These are phyloP conservation scores for Gallinago stenura DNA, from an alignment of 2,797 vertebrate species.

Conservation along the genomic window DNA sequence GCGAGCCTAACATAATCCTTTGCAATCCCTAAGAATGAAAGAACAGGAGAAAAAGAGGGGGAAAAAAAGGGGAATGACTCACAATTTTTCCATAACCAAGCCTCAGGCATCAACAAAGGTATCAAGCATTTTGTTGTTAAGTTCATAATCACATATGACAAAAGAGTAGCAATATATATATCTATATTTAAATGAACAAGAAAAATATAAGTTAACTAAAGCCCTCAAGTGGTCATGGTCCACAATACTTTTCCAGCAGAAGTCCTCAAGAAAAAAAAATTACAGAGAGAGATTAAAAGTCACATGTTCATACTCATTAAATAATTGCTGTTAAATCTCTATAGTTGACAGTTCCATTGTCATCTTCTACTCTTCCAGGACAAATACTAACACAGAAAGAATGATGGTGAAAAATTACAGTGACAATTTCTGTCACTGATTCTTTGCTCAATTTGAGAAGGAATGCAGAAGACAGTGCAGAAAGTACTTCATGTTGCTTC, in stretches of 20 bases:
- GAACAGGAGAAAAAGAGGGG: background rate
- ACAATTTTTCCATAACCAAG: background rate
- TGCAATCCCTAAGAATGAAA: background rate
- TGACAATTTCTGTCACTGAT: background rate
- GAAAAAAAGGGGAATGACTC: background rate
- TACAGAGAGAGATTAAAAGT: background rate
- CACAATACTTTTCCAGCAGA: background rate
- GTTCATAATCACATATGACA: background rate
- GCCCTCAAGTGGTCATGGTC: background rate
- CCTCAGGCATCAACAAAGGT: fast-evolving
- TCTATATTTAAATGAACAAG: background rate
- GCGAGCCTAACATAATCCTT: background rate
- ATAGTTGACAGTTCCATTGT: background rate
- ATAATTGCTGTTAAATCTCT: background rate
- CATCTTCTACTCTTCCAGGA: background rate
- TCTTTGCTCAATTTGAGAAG: background rate
- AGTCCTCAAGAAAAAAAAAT: background rate
- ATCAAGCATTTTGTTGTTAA: background rate
- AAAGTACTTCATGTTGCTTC: background rate
- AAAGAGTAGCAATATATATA: background rate
- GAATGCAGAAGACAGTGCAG: background rate
- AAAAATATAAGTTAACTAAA: background rate
- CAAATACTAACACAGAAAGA: background rate
- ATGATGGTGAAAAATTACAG: background rate
- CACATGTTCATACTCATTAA: background rate